These are phyloP conservation scores for Hippasteria phrygiana DNA, from an alignment of 53 echinoderm and acorn worm genomes.

Conservation along the genomic window DNA sequence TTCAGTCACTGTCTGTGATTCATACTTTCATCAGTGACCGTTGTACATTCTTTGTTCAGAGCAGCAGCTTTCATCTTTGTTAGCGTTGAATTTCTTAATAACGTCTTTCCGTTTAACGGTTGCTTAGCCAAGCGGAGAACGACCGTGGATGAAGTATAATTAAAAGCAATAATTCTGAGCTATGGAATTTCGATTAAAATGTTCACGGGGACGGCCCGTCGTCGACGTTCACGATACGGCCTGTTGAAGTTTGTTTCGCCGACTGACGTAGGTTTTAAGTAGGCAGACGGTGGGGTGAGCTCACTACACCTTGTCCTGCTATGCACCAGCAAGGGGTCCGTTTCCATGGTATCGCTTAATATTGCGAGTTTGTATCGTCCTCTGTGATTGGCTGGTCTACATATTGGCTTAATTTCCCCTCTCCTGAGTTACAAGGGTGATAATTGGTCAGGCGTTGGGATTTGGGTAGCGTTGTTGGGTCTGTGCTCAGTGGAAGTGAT, in stretches of 20 bases:
- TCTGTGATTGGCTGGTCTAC: constrained; percentile 14
- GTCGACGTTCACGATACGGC: not conserved
- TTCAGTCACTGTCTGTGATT: too few relatives aligned
- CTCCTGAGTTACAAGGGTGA: not conserved
- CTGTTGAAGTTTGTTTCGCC: not conserved
- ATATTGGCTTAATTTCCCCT: not conserved
- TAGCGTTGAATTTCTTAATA: not conserved
- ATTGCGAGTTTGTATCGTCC: not conserved
- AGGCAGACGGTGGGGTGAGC: too few relatives aligned
- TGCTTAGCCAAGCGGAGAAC: constrained; percentile 22
- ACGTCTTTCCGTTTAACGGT: not conserved
- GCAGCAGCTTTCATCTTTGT: too few relatives aligned
- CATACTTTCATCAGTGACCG: not conserved
- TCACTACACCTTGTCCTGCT: too few relatives aligned
- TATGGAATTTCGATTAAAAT: constrained; percentile 47
- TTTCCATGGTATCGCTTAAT: constrained; percentile 11
- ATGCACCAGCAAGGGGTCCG: not conserved
- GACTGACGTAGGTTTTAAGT: not conserved
- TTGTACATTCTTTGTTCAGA: too few relatives aligned
- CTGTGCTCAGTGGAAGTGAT: too few relatives aligned
- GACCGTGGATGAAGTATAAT: not conserved
- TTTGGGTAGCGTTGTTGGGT: not conserved
- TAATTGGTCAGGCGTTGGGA: not conserved
- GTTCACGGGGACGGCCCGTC: constrained; percentile 8
- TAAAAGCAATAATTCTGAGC: not conserved